Base-by-base conservation (phyloP, 2,113 vertebrate species). In the Echinops telfairi region DNA sequence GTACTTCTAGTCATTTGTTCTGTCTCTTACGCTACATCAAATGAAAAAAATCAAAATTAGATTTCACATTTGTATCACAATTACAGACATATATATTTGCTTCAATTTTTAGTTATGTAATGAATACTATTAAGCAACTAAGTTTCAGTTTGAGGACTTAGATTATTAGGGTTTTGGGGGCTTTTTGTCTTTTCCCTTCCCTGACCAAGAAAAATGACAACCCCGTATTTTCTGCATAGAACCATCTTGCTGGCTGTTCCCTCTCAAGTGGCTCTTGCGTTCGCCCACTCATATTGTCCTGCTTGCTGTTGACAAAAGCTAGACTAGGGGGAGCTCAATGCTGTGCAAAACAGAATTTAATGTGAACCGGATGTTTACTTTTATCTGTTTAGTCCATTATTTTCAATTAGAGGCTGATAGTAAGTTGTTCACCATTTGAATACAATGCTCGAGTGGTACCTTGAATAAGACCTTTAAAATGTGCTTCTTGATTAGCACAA, bases 21-120 rank as follows among this genome's bases (percentile, higher is more conserved):
- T n/a, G 38, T 89, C 94, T 88, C 62, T 70, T 83, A 71, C 38
- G 87, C 83, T 27, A 2, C 27, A 90, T 87, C 91, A 93, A 80
- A 91, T 7, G 68, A n/a, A 75, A 95, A 94, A 81, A 90, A 75
- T 91, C 40, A 86, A 88, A 95, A 93, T 78, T 89, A 82, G 10
- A 84, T 81, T 92, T 93, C 60, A 95, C 70, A 25, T 79, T 81
- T 40, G 66, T 76, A 82, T 66, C n/a, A 31, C 40, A 79, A 91
- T 38, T 68, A 58, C 19, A 40, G 53, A 75, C 4, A 7, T 79
- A 85, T 20, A 62, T 22, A 62, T 62, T 62, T 62, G 60, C 6
- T 20, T 23, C 14, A 62, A 14, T 14, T 58, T 90, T 53, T 86
- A 86, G 22, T 40, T 92, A 79, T 22, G 58, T 86, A 94, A 89